Percentiles rank a stretch among this genome's conserved stretches.
Conservation (phyloP, 2,797 vertebrate species). For the Pseudochromis fuscus region DNA sequence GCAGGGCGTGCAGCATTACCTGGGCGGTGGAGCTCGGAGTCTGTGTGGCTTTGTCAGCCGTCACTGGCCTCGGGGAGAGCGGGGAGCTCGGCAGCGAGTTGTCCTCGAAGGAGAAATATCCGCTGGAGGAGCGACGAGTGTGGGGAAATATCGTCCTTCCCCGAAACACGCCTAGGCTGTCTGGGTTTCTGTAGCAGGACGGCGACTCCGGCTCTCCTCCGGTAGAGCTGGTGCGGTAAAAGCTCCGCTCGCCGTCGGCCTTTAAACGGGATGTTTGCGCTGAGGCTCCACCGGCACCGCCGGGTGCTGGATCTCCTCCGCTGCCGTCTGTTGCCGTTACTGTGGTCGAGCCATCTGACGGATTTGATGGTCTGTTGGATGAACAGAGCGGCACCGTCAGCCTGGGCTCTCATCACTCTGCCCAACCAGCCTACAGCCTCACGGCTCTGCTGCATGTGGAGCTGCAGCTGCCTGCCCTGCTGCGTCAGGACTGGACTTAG, state of each 20-base stretch:
- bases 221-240: slow-evolving; percentile 26
- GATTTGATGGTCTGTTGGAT: slow-evolving; percentile 85
- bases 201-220: slow-evolving; percentile 69
- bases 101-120: slow-evolving; percentile 93
- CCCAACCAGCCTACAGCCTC: slow-evolving; percentile 26
- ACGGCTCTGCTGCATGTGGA: neutral
- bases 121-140: slow-evolving; percentile 87
- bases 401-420: slow-evolving; percentile 52
- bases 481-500: neutral
- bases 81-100: slow-evolving; percentile 89
- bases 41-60: slow-evolving; percentile 91
- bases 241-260: slow-evolving; percentile 51
- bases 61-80: slow-evolving; percentile 70
- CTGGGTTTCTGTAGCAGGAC: slow-evolving; percentile 76
- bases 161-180: slow-evolving; percentile 85
- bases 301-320: slow-evolving; percentile 80
- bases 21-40: slow-evolving; percentile 91
- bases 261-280: slow-evolving; percentile 73
- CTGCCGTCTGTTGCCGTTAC: slow-evolving; percentile 76
- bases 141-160: slow-evolving; percentile 83
- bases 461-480: slow-evolving; percentile 5
- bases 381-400: slow-evolving; percentile 80
- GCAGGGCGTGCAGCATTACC: slow-evolving; percentile 79
- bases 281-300: slow-evolving; percentile 46
- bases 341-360: slow-evolving; percentile 86